Conservation (phyloP, 37 sponge, comb jelly and placozoan genomes). For the Diacarnus erythraeanus region DNA sequence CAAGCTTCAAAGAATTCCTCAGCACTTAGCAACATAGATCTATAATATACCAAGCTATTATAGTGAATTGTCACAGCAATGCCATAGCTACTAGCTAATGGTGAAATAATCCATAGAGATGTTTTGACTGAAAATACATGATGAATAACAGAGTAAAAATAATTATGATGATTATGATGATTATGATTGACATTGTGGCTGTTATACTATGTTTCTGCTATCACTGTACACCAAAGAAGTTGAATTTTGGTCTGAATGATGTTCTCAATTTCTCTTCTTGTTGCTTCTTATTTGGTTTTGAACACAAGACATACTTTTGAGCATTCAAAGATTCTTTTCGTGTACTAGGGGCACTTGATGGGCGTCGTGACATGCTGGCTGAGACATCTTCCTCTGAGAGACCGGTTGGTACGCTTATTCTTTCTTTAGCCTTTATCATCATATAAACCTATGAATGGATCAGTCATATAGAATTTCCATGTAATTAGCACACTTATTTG, state of each 20-base stretch:
- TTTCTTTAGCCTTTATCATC: constrained; percentile 15
- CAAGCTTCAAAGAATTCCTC: too few species aligned
- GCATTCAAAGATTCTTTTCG: neutral
- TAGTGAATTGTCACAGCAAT: too few species aligned
- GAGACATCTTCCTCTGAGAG: neutral
- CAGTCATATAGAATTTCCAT: neutral
- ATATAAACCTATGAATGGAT: constrained; percentile 23
- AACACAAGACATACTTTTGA: neutral
- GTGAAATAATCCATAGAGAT: too few species aligned
- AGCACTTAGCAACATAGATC: too few species aligned
- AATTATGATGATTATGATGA: too few species aligned
- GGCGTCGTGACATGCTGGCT: neutral
- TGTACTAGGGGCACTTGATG: constrained; percentile 33
- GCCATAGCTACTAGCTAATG: too few species aligned
- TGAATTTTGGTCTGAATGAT: neutral
- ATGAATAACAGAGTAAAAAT: too few species aligned
- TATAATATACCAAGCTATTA: too few species aligned
- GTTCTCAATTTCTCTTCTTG: neutral
- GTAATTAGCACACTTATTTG: neutral
- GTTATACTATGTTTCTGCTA: too few species aligned
- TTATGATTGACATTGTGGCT: too few species aligned
- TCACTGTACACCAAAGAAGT: too few species aligned
- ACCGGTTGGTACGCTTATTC: constrained; percentile 21
- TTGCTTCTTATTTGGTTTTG: neutral
- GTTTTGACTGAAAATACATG: too few species aligned